Base-by-base conservation (phyloP, 2,888 invertebrate species). In the Parapristionchus giblindavisi region DNA sequence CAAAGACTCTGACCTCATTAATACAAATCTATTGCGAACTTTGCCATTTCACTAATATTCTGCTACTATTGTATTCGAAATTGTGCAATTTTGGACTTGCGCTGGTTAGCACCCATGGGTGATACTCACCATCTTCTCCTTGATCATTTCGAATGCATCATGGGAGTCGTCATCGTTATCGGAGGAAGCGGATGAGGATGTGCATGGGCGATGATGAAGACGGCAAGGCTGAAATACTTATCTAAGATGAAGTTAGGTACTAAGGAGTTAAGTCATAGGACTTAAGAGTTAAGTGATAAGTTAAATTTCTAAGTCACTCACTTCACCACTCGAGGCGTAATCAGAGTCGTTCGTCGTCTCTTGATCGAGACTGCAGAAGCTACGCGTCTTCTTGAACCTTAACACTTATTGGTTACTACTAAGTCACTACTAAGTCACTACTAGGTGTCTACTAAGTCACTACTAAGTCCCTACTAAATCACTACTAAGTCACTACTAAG, bases 361-460 rank as follows among this genome's bases (percentile, higher is more conserved):
- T 48, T 81, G 74, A 52, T 85, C 84, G 65, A 86, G 77, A 63
- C 79, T 83, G 76, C 85, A 86, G 77, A 86, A 84, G 66, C 85
- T 85, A 36, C 79, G 78, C 56, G 86, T 82, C 75, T 86, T 86
- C 76, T 85, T 85, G 81, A 85, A 86, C 43, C 79, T 78, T 56
- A 34, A 78, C 58, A 61, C 24, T 8, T 6, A 6, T 21, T 32
- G 38, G 52, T 52, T 52, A 6, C 6, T 24, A 52, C 34, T 52
- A 1, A 14, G 11, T 48, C 48, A 11, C 48, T 48, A 21, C n/a
- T n/a, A n/a, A n/a, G n/a, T n/a, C n/a, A n/a, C n/a, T n/a, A n/a
- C n/a, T n/a, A n/a, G n/a, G n/a, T n/a, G n/a, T n/a, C n/a, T n/a
- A n/a, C n/a, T n/a, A n/a, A n/a, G n/a, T n/a, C n/a, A n/a, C n/a